Evolutionary conservation across 2,888 invertebrate genomes (phyloP), one percentile per base, ranked within the genome.

Genomic region (Peribatodes rhomboidaria): DNA sequence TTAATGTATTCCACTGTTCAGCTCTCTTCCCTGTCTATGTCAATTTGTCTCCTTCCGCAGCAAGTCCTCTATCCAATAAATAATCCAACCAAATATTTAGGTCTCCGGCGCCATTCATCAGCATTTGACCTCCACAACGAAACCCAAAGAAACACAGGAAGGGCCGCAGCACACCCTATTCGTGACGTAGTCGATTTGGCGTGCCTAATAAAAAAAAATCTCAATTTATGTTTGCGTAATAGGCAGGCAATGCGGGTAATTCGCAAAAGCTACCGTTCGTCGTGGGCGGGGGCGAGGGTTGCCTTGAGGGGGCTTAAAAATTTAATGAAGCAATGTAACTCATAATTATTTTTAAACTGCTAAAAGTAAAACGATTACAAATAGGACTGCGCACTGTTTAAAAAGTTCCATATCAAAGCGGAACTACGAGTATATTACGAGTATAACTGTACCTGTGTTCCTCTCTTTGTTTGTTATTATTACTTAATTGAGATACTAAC

Each of bases 161-260:
- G 56, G 61, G 59, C 53, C 49, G 35, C 42, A 49, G 71, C 67
- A 67, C 72, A 68, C 78, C 80, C 80, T 72, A 79, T 88, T 80
- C 90, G 90, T 90, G 89, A 82, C 84, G 81, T 79, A 52, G 79
- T 74, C 85, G 82, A 85, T 85, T 86, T 88, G 79, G 82, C 85
- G 83, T 83, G 86, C 78, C 78, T 82, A 81, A 84, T 87, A 84
- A 86, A 87, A 85, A 27, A 82, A 85, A 87, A 84, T 71, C 74
- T 76, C 80, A 82, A 86, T 87, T 88, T 87, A 87, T 80, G 85
- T 84, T 83, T 82, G 72, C 82, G 82, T 87, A 88, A 87, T 82
- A 82, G 82, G 78, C 83, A 82, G 64, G 61, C 64, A 65, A 61
- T 84, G 86, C 86, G 86, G 83, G 85, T 84, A 85, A 86, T 88